These are phyloP conservation scores for Morelia viridis DNA, from an alignment of 2,797 vertebrate genomes.

Conservation along the genomic window DNA sequence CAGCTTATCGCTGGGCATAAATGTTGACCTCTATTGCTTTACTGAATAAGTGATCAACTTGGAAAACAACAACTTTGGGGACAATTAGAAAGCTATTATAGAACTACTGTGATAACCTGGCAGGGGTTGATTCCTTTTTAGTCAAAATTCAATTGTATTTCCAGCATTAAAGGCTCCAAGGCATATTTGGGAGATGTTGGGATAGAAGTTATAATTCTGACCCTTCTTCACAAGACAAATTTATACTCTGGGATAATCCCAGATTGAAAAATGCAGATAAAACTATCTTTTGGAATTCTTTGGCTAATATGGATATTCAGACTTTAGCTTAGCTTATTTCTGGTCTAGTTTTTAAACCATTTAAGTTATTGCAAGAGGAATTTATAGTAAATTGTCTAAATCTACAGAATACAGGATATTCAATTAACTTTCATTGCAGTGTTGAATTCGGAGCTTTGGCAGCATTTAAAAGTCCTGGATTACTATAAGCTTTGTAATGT, in stretches of 20 bases:
- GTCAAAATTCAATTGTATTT: neutral
- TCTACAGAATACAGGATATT: neutral
- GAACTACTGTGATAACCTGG: neutral
- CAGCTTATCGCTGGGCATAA: neutral
- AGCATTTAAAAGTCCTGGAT: neutral
- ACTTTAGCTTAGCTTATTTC: neutral
- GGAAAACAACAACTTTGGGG: neutral
- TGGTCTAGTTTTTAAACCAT: neutral
- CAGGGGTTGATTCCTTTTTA: neutral
- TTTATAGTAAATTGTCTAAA: neutral
- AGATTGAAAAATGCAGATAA: neutral
- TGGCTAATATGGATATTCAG: neutral
- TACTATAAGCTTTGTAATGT: neutral
- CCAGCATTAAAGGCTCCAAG: neutral
- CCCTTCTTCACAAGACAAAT: neutral
- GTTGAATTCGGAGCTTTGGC: neutral
- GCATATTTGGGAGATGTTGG: neutral
- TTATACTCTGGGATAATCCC: neutral
- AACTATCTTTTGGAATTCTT: neutral
- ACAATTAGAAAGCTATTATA: neutral
- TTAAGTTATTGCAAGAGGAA: neutral
- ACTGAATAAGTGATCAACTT: neutral
- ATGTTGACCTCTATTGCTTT: neutral
- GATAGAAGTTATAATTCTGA: neutral
- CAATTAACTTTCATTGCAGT: neutral